Evolutionary conservation across 2,797 vertebrate species (phyloP), one percentile per base, ranked within the genome.

Genomic region (Peromyscus eremicus): DNA sequence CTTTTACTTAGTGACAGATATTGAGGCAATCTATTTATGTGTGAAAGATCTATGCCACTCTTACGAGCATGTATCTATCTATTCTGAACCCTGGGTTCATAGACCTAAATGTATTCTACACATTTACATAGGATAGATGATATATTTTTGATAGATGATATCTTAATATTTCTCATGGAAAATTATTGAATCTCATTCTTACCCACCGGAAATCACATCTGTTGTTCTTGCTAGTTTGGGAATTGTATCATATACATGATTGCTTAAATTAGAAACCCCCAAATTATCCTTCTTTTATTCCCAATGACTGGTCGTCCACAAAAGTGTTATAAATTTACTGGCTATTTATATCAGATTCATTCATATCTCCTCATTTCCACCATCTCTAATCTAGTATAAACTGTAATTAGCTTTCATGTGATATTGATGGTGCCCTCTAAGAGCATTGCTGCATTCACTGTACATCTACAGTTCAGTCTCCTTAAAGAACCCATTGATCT

Each of bases 261-360:
- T 92, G 17, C 17, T 83, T 75, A n/a, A 32, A 49, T 81, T 81
- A 95, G 81, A 87, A 94, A 75, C 9, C 14, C 77, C n/a, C 55
- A 62, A 73, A 25, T 62, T 34, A 55, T 68, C 8, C 62, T 52
- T 66, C 14, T 29, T 83, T 87, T 86, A 2, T 83, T 49, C 0
- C 77, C 57, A 40, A 0, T 11, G 17, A 32, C 6, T 60, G 9
- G 3, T 29, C 19, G 66, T 77, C 9, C 21, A 14, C 25, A 40
- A 85, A 17, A 82, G 23, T 60, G 11, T 32, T 43, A 5, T 62
- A 8, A 86, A 5, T 27, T 93, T 40, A 62, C 14, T 40, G 0
- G 16, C 29, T 40, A 52, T n/a, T 8, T 52, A 0, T 91, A 10
- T 25, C 2, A 81, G 49, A 57, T 16, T 52, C 25, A 27, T 14